These are phyloP conservation scores for Xenus cinereus DNA, from an alignment of 2,113 vertebrate genomes.

Conservation along the genomic window DNA sequence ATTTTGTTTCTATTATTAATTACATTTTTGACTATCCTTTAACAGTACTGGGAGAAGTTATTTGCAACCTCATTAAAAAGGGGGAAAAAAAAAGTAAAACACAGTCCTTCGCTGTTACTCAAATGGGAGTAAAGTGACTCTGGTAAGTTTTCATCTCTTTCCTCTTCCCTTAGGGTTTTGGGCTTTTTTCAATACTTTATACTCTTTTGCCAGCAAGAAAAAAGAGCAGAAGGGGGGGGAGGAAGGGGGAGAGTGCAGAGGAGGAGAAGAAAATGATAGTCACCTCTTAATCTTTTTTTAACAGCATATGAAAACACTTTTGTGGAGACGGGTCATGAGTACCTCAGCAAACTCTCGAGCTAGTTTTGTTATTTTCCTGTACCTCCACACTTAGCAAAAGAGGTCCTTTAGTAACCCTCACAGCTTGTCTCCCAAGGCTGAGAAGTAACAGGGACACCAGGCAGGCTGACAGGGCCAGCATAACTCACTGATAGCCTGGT, in stretches of 20 bases:
- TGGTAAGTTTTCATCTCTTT: not conserved
- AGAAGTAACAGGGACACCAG: not conserved
- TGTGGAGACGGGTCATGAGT: not conserved
- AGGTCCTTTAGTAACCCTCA: not conserved
- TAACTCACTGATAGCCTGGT: not conserved
- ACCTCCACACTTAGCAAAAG: not conserved
- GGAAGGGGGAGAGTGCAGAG: fast-evolving
- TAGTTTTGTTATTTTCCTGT: not conserved
- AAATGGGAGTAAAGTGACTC: not conserved
- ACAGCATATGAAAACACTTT: not conserved
- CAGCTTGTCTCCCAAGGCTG: not conserved
- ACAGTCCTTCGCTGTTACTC: not conserved
- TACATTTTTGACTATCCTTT: not conserved
- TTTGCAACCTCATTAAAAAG: not conserved
- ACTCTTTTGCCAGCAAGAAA: not conserved
- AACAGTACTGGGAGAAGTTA: not conserved
- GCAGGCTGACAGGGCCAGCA: not conserved
- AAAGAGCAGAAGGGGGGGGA: not conserved
- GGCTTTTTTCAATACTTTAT: not conserved
- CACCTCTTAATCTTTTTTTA: not conserved
- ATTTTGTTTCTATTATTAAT: not conserved
- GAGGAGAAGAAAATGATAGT: not conserved
- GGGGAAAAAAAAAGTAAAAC: not conserved
- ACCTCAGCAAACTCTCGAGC: not conserved
- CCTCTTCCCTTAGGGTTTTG: not conserved